Conservation (phyloP, 2,888 invertebrate species). For the Epiblema foenella region DNA sequence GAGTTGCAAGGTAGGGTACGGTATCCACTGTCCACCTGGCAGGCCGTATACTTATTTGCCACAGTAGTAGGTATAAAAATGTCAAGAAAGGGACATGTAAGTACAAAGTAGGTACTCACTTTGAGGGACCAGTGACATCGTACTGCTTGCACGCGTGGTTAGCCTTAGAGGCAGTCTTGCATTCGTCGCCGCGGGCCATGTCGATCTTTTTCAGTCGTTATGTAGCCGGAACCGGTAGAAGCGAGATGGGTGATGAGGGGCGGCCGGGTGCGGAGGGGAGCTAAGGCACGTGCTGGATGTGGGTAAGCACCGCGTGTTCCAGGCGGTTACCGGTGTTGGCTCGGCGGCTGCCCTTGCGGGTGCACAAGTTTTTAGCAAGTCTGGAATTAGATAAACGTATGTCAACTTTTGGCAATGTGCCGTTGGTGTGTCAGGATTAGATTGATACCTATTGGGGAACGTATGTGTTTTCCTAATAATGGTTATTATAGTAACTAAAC, state of each 20-base stretch:
- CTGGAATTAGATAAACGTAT: constrained; percentile 75
- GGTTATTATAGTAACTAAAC: too few relatives aligned
- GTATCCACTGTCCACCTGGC: too few relatives aligned
- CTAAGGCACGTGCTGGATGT: constrained; percentile 95
- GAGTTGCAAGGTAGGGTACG: too few relatives aligned
- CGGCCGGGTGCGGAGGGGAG: constrained; percentile 47
- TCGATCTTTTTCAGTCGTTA: constrained; percentile 59
- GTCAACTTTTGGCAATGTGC: neutral
- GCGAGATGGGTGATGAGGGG: constrained; percentile 61
- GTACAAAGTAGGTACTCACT: constrained; percentile 65
- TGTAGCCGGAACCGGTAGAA: constrained; percentile 64
- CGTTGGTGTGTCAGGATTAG: too few relatives aligned
- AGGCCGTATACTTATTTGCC: too few relatives aligned
- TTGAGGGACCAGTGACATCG: constrained; percentile 70
- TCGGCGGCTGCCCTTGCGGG: constrained; percentile 92
- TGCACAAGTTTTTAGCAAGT: constrained; percentile 92
- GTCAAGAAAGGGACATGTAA: too few relatives aligned
- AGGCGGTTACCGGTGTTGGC: constrained; percentile 94
- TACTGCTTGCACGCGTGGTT: constrained; percentile 75
- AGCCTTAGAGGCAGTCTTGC: constrained; percentile 76
- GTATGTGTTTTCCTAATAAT: too few relatives aligned
- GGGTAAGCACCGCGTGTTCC: constrained; percentile 93
- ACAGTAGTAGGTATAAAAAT: too few relatives aligned
- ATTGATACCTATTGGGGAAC: too few relatives aligned
- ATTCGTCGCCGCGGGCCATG: constrained; percentile 83